Evolutionary conservation across 2,888 invertebrate genomes (phyloP).

Genomic region (Watsonalla binaria): DNA sequence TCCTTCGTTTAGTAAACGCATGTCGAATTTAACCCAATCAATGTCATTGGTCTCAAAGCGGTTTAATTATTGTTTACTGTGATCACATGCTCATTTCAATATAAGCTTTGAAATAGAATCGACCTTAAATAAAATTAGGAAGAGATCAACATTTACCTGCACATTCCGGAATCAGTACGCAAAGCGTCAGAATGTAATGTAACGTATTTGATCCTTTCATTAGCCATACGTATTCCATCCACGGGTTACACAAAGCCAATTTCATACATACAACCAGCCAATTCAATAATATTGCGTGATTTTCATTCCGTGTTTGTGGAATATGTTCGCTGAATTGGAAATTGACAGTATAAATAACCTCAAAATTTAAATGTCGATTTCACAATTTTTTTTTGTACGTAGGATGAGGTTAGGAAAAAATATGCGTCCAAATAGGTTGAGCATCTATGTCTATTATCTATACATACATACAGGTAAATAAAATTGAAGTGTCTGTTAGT

Average conservation of each 20-base stretch:
- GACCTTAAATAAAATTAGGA: not conserved
- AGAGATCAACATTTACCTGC: constrained; percentile 20
- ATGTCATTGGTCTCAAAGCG: too few species aligned
- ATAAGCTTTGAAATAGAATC: not conserved
- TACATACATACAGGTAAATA: too few species aligned
- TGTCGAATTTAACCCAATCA: too few species aligned
- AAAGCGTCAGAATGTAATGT: constrained; percentile 22
- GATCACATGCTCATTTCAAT: too few species aligned
- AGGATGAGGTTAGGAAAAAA: not conserved
- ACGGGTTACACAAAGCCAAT: constrained; percentile 17
- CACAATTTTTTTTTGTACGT: not conserved
- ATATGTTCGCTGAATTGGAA: not conserved
- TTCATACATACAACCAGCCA: constrained; percentile 3
- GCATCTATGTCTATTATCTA: too few species aligned
- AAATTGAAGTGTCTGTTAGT: too few species aligned
- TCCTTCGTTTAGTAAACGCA: too few species aligned
- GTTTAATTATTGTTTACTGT: too few species aligned
- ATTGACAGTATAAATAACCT: not conserved
- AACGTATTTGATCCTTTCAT: constrained; percentile 19
- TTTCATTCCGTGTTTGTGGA: constrained; percentile 11
- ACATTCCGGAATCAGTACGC: constrained; percentile 19
- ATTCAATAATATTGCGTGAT: constrained; percentile 12
- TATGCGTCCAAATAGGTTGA: not conserved
- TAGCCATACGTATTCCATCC: constrained; percentile 15
- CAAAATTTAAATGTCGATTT: not conserved